Evolutionary conservation across 2,113 vertebrate species (phyloP).

Genomic region (Paracanthobrama guichenoti): DNA sequence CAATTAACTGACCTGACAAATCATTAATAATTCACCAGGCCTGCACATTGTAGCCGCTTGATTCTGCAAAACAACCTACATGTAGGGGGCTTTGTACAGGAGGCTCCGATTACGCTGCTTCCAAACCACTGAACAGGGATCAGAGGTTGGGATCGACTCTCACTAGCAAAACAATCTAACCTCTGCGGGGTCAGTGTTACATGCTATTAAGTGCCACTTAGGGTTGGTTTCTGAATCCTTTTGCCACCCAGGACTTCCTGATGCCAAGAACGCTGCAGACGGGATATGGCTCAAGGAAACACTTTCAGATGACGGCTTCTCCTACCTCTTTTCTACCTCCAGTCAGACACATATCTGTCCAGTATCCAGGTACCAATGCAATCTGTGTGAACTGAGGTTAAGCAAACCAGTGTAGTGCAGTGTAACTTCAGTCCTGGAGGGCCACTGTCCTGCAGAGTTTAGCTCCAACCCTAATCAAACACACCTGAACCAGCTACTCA

Average conservation of each 20-base stretch:
- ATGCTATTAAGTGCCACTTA: conserved; percentile 32
- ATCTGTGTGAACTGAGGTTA: neutral
- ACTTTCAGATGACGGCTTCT: conserved; percentile 44
- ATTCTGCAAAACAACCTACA: conserved; percentile 36
- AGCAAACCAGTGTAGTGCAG: neutral
- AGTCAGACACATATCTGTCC: conserved; percentile 65
- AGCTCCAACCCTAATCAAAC: too few relatives aligned
- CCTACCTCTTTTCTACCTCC: conserved; percentile 66
- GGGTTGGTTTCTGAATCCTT: conserved; percentile 28
- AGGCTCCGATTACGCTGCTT: conserved; percentile 33
- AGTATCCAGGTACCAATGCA: conserved; percentile 54
- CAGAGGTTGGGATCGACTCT: conserved; percentile 8
- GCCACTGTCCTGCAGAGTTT: too few relatives aligned
- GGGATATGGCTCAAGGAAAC: conserved; percentile 40
- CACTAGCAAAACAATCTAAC: conserved; percentile 31
- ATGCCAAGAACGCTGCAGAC: conserved; percentile 66
- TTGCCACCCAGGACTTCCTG: conserved; percentile 70
- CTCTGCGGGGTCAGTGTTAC: conserved; percentile 15
- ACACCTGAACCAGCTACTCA: too few relatives aligned
- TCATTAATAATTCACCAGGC: conserved; percentile 13
- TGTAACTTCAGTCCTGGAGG: too few relatives aligned
- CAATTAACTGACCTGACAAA: neutral
- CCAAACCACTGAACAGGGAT: conserved; percentile 9
- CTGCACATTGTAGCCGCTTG: neutral
- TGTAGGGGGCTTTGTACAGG: conserved; percentile 17